Conservation (phyloP, 2,888 invertebrate species). For the Ophion costatus region DNA sequence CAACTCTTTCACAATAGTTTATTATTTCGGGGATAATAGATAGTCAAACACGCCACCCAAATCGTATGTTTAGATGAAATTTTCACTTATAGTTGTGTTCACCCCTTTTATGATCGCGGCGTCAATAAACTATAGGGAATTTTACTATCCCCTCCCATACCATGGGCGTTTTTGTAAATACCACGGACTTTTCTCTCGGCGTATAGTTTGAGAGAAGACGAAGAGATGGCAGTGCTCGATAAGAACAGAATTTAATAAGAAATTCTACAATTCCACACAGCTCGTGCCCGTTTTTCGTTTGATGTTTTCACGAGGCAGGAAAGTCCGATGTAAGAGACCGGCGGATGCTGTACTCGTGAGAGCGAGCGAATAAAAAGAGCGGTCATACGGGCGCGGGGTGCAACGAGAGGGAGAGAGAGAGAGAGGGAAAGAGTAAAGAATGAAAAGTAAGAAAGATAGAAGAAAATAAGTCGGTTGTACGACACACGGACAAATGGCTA, state of each 20-base stretch:
- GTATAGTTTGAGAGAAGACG: constrained; percentile 4
- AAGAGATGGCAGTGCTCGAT: constrained; percentile 39
- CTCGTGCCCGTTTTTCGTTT: constrained; percentile 46
- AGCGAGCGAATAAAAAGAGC: constrained; percentile 10
- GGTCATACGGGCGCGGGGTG: background rate
- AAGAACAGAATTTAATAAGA: constrained; percentile 62
- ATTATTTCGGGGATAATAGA: no score
- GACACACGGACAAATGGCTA: constrained; percentile 69
- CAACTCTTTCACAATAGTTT: no score
- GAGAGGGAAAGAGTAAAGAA: constrained; percentile 8
- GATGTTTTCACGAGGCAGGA: constrained; percentile 42
- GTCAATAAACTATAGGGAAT: no score
- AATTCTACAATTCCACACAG: constrained; percentile 49
- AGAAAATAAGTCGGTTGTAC: constrained; percentile 50
- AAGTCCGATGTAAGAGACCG: constrained; percentile 6
- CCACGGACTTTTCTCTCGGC: no score
- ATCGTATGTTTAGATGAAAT: no score
- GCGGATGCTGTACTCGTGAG: background rate
- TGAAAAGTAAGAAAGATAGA: constrained; percentile 55
- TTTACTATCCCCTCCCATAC: no score
- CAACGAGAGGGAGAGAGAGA: background rate
- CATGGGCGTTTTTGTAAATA: no score
- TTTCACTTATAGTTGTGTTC: no score
- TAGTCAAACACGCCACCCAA: no score
- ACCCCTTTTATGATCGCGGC: no score